phyloP scores from a whole-genome alignment of 92 coral and sea anemone species.

The Parazoanthus swiftii region DNA sequence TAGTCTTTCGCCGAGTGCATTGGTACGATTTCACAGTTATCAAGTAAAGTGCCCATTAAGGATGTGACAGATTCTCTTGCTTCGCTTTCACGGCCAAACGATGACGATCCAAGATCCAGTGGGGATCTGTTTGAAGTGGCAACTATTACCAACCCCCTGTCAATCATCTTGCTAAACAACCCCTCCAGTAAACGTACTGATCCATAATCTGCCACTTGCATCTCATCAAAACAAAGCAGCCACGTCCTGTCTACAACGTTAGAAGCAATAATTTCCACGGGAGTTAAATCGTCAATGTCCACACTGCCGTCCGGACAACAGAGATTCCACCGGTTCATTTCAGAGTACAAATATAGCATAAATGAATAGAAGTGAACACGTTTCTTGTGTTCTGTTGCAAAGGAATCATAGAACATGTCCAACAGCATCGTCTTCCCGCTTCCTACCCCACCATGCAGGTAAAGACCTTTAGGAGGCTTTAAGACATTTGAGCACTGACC shows the following conservation, averaged over 20 bases:
- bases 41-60: conserved; percentile 55
- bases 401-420: conserved; percentile 77
- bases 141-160: conserved; percentile 67
- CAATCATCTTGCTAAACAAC: conserved; percentile 70
- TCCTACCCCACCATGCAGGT: conserved; percentile 80
- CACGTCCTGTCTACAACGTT: conserved; percentile 62
- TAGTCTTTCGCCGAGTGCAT: conserved; percentile 70
- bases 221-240: conserved; percentile 82
- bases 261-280: conserved; percentile 64
- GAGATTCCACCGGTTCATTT: conserved; percentile 76
- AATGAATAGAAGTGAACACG: conserved; percentile 82
- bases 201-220: conserved; percentile 83
- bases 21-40: conserved; percentile 64
- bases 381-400: conserved; percentile 61
- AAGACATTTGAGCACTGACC: not conserved
- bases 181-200: conserved; percentile 77
- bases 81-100: conserved; percentile 77
- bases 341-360: conserved; percentile 78
- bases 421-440: conserved; percentile 74
- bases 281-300: conserved; percentile 57
- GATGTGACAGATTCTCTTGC: conserved; percentile 71
- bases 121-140: conserved; percentile 84
- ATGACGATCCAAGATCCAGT: conserved; percentile 67
- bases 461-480: conserved; percentile 67
- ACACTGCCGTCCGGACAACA: conserved; percentile 63